Conservation (phyloP, 2,888 invertebrate genomes). For the Entomobrya proxima region DNA sequence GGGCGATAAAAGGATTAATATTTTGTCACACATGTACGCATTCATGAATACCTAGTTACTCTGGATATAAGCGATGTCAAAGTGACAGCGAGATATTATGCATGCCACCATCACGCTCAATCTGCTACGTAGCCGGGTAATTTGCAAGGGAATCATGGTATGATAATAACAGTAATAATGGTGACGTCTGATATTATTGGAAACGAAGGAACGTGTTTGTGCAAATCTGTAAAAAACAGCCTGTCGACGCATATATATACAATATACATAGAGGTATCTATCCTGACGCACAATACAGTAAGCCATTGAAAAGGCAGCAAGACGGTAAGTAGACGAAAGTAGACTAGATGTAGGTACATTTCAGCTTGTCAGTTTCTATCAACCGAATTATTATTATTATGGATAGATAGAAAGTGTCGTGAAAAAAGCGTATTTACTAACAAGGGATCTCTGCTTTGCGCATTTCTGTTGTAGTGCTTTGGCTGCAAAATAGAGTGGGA, state of each 20-base stretch:
- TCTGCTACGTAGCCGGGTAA: too few species aligned
- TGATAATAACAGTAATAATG: too few species aligned
- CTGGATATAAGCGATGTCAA: not conserved
- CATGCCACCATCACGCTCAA: too few species aligned
- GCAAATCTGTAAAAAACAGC: too few species aligned
- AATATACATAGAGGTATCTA: too few species aligned
- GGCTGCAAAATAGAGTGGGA: not conserved
- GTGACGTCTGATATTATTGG: too few species aligned
- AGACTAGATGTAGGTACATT: not conserved
- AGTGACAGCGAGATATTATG: not conserved
- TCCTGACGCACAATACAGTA: too few species aligned
- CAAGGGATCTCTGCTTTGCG: too few species aligned
- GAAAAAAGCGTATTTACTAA: not conserved
- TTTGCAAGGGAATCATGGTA: too few species aligned
- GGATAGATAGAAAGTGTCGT: not conserved
- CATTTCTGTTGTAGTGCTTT: not conserved
- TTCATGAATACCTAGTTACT: too few species aligned
- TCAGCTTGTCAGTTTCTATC: not conserved
- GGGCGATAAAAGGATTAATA: constrained; percentile 33
- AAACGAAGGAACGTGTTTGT: too few species aligned
- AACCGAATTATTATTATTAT: not conserved
- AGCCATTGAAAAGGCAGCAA: not conserved
- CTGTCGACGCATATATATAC: too few species aligned
- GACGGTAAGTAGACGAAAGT: not conserved
- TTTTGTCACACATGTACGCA: not conserved